These are phyloP conservation scores for Limosa lapponica DNA, from an alignment of 2,797 vertebrate species.

Conservation along the genomic window DNA sequence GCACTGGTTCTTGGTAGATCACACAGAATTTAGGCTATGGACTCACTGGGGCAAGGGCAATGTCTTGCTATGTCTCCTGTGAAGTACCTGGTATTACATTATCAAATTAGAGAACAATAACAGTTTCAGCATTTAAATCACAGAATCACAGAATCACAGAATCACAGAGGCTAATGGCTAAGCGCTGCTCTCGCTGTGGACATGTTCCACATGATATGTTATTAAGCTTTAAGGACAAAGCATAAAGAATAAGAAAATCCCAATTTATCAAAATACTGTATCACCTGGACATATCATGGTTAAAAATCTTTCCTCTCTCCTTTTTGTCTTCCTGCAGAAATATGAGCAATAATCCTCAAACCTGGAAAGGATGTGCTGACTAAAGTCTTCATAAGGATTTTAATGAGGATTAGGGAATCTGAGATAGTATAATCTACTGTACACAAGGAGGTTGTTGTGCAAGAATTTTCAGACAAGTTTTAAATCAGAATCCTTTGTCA, in stretches of 20 bases:
- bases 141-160: too few species aligned
- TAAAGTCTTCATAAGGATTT: neutral
- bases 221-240: neutral
- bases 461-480: conserved; percentile 18
- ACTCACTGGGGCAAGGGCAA: neutral
- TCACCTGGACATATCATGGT: neutral
- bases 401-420: conserved; percentile 28
- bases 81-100: neutral
- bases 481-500: conserved; percentile 55
- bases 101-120: neutral
- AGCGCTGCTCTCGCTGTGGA: neutral
- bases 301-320: neutral
- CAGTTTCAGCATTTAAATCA: neutral
- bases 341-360: neutral
- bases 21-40: neutral
- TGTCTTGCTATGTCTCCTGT: neutral
- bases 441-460: neutral
- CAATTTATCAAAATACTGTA: neutral
- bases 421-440: conserved; percentile 9
- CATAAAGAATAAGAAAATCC: neutral
- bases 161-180: too few species aligned
- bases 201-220: neutral
- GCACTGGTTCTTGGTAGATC: neutral
- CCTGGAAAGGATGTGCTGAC: neutral
- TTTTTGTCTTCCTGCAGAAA: conserved; percentile 8